Base-by-base conservation (phyloP, 2,888 invertebrate species). In the Leistus spinibarbis region DNA sequence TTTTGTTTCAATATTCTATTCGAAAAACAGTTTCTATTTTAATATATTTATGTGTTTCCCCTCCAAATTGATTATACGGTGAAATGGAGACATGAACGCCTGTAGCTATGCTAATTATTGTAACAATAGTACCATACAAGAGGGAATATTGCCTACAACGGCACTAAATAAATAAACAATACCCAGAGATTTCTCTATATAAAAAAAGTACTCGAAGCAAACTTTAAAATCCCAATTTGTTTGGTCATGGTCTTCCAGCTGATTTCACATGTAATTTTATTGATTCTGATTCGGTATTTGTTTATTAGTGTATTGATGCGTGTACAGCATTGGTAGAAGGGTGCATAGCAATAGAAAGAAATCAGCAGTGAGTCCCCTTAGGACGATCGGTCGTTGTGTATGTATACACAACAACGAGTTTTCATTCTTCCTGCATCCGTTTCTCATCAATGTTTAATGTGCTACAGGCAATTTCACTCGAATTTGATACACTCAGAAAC, bases 351-450 rank as follows among this genome's bases (percentile, higher is more conserved):
- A 40, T 40, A 40, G 7, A 40, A 40, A 40, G 40, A 40, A 40
- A 40, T 40, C 40, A 40, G 40, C 13, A 13, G n/a, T n/a, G n/a
- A n/a, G n/a, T n/a, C n/a, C n/a, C n/a, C n/a, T n/a, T n/a, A n/a
- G n/a, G n/a, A n/a, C n/a, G n/a, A n/a, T n/a, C 13, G 40, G 10
- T 40, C 40, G 40, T 13, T 0, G 10, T 40, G 5, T 40, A n/a
- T 40, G 40, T 40, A 13, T 40, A 40, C 13, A 40, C 40, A 40
- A 40, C 10, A 40, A 5, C 13, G 22, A 20, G 20, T 16, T 60
- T 60, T 60, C 60, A 60, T 60, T 60, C 60, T 60, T 60, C 60
- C 60, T 60, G 60, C 60, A 60, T 60, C 60, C 60, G 60, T 60
- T 60, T 60, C 20, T 22, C 22, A 60, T 60, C 60, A 60, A 60